Base-by-base conservation (phyloP, 1,140 invertebrate species). In the Drosophila mayri region DNA sequence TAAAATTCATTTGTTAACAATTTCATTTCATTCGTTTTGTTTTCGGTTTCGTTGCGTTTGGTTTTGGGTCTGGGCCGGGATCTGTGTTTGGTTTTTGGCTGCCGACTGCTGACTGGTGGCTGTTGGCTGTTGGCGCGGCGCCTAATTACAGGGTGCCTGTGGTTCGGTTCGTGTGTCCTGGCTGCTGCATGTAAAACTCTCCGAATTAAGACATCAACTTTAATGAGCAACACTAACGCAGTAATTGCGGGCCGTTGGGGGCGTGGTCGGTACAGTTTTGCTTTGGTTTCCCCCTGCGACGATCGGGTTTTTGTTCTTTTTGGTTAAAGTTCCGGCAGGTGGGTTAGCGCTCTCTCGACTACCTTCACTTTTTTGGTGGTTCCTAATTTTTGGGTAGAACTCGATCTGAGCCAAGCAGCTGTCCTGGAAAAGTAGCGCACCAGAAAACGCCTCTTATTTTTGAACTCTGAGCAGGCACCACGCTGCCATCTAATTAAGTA, bases 1-100 rank as follows among this genome's bases (percentile, higher is more conserved):
- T 90, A 81, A 87, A 84, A 84, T 88, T 90, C 85, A 88, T 88
- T 88, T 88, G 84, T 90, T 84, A 88, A 88, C 85, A 84, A 90
- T 88, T 88, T 88, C 84, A 84, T 80, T 87, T 88, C 59, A 68
- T 82, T 76, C 57, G 50, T 62, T 82, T 57, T 64, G 71, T 63
- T 55, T 54, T 74, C 49, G 58, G 58, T 73, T 71, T 37, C 37
- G 70, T 71, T 66, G 59, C 64, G 59, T 58, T 72, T 59, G 68
- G 50, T 46, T 73, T 74, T 62, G 40, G 57, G 46, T 52, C 20
- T 55, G 63, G 66, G 30, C 18, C 35, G 22, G 44, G 43, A 8
- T 32, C 16, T n/a, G 22, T 44, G 8, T 46, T 40, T 35, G 50
- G 65, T 52, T 60, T 46, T 70, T 16, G 55, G 55, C 37, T 38